Base-by-base conservation (phyloP, 2,113 vertebrate genomes). In the Peucedramus taeniatus region DNA sequence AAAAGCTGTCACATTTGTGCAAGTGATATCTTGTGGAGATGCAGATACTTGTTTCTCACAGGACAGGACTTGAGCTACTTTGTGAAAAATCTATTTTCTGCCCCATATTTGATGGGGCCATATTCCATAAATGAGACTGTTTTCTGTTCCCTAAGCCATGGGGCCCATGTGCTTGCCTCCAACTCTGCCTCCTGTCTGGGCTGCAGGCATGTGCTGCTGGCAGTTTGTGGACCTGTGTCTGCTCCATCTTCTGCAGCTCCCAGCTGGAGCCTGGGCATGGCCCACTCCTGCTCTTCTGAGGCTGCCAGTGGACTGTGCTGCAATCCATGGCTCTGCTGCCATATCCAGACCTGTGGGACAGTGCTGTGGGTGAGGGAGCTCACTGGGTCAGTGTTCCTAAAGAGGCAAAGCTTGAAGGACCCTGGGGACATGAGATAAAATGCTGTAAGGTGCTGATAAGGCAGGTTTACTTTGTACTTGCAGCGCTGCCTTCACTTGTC, bases 81-180 rank as follows among this genome's bases (percentile, higher is more conserved):
- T 59, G 33, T 28, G 22, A 85, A 75, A 76, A 64, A 66, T 27
- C 31, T 49, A 0, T 56, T 69, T 93, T 83, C 50, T 75, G 8
- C 6, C 15, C 30, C 2, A 0, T 56, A 44, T 91, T 87, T 63
- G 33, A 24, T 54, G 44, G 18, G 24, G 17, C 7, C 3, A 0
- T 56, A 39, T 53, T 91, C 42, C 50, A 51, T 35, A 83, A 54
- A 85, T 47, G 4, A 76, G 20, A 30, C 6, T 53, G 13, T n/a
- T 57, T 87, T 45, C 40, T 87, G 15, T 31, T 27, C 1, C 3
- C 2, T 11, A 1, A 45, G 23, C 1, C 0, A 0, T 11, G 3
- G 7, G 10, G 20, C 1, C 8, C 16, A 1, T 42, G 26, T 23
- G 3, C 2, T 40, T 49, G 6, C 4, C 4, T 65, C 5, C 2